Conservation (phyloP, 2,113 vertebrate species). For the Tyto alba region DNA sequence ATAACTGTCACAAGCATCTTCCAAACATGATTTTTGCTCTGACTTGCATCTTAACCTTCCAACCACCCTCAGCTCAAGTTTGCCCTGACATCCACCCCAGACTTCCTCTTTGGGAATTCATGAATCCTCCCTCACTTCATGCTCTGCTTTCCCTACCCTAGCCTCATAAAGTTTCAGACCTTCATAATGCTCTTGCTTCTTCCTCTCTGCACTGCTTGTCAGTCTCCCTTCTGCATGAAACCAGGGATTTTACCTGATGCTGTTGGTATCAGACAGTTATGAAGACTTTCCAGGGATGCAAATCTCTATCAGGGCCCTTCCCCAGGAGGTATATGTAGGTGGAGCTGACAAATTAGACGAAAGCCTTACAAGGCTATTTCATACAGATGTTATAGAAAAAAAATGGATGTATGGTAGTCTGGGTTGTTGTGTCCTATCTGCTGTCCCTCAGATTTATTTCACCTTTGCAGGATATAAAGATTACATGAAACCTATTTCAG, state of each 20-base stretch:
- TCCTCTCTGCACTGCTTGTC: background rate
- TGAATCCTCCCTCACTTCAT: background rate
- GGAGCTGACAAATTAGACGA: background rate
- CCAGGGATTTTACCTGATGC: background rate
- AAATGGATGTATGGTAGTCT: background rate
- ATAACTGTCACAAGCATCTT: background rate
- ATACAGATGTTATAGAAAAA: background rate
- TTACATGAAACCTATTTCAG: background rate
- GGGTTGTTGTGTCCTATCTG: background rate
- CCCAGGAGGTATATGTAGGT: background rate
- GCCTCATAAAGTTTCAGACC: rapidly evolving
- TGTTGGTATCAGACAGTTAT: background rate
- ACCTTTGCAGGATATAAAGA: background rate
- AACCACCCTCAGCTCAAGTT: background rate
- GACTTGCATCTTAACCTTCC: background rate
- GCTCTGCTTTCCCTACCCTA: background rate
- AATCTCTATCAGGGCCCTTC: background rate
- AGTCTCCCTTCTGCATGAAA: background rate
- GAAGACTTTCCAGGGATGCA: background rate
- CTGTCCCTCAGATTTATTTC: background rate
- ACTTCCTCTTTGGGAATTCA: background rate
- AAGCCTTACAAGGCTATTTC: background rate
- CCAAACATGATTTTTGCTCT: background rate
- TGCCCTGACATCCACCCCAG: background rate
- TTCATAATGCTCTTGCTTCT: background rate